Base-by-base conservation (phyloP, 1,140 invertebrate genomes). In the Rhysida immarginata region DNA sequence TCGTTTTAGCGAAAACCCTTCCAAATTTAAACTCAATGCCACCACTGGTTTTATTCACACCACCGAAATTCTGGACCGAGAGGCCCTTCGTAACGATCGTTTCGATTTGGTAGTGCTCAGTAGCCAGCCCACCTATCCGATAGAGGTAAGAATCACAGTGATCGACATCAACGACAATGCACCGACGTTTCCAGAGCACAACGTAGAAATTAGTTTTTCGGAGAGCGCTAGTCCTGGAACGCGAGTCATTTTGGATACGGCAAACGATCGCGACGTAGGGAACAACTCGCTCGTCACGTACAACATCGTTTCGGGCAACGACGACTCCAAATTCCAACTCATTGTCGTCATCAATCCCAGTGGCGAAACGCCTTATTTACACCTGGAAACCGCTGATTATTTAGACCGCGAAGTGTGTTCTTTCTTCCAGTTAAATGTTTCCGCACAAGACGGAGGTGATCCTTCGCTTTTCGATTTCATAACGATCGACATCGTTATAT, bases 111-210 rank as follows among this genome's bases (percentile, higher is more conserved):
- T 94, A 18, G 83, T 93, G 2, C 72, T 93, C 18, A 92, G 87
- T 11, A 91, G 86, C 65, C 87, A 91, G 65, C 88, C 90, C 2
- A 93, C 88, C 0, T 93, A 93, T 69, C 89, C 89, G 0, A 88
- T 94, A 54, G 89, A 93, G 69, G 88, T 95, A 13, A 74, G 87
- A 56, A 87, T 94, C 57, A 71, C 82, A 14, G 84, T 95, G 1
- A 68, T 82, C 0, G 89, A 95, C 68, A 77, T 91, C 20, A 94
- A 94, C 68, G 90, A 94, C 69, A 90, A 94, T 71, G 76, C 82
- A 24, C 88, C 89, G 0, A 81, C 84, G 68, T 92, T 95, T 73
- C 90, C 88, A 1, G 91, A 96, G 66, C 77, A 83, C 0, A 82
- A 80, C 58, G 87, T 91, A 42, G 82, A 81, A 0, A 83, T 92